A percentile compares a stretch with the other conserved stretches of the same genome.
phyloP scores from a whole-genome alignment of 2,888 invertebrate genomes.

The Tineola bisselliella region DNA sequence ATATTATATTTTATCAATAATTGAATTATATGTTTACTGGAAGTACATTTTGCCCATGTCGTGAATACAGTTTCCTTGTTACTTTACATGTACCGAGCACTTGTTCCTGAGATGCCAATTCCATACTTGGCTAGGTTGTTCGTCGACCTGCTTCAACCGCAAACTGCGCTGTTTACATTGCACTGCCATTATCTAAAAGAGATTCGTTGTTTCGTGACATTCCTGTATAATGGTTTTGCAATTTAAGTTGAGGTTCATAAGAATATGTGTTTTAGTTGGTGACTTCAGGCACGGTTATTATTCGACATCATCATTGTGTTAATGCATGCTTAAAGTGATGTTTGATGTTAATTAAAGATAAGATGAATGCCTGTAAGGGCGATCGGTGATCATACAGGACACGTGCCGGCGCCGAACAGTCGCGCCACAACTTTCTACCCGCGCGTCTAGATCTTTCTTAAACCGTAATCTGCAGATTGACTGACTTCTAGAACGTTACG shows the following conservation, averaged over 20 bases:
- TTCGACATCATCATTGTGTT: background rate
- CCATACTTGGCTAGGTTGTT: conserved; percentile 51
- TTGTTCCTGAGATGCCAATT: background rate
- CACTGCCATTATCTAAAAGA: conserved; percentile 6
- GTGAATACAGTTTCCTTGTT: background rate
- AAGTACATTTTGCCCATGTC: background rate
- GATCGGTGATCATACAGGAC: conserved; percentile 47
- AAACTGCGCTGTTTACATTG: conserved; percentile 10
- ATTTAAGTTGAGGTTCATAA: conserved; percentile 54
- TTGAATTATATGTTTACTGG: background rate
- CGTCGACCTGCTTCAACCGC: conserved; percentile 43
- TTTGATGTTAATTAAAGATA: background rate
- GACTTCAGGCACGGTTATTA: background rate
- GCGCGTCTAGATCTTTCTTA: conserved; percentile 62
- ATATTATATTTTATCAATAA: background rate
- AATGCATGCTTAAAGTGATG: background rate
- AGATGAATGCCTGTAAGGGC: conserved; percentile 9
- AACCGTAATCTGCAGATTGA: conserved; percentile 61
- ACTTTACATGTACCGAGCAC: background rate
- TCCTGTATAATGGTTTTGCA: conserved; percentile 55
- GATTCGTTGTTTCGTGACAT: conserved; percentile 55
- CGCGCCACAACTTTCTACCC: conserved; percentile 67
- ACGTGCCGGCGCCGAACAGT: conserved; percentile 57
- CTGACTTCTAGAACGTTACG: conserved; percentile 56
- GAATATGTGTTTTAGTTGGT: background rate